phyloP scores from a whole-genome alignment of 2,797 vertebrate species.

The Steatocranus sp. region DNA sequence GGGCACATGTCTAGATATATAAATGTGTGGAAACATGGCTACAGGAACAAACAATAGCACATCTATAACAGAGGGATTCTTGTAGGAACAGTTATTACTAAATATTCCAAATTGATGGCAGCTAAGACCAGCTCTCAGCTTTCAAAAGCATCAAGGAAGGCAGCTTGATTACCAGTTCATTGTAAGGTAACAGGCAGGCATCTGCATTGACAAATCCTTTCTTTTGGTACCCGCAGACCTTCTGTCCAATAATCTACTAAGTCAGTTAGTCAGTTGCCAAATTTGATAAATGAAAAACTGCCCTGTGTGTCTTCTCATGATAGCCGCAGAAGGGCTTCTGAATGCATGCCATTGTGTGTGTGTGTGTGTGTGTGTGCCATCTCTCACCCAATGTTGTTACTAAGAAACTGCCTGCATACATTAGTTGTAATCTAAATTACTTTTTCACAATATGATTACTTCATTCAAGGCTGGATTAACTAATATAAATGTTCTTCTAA shows the following conservation, averaged over 20 bases:
- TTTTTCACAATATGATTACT: background rate
- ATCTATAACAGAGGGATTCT: background rate
- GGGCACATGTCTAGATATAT: background rate
- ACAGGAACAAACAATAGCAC: background rate
- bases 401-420: background rate
- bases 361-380: background rate
- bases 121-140: background rate
- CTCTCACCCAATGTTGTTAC: background rate
- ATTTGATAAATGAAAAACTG: slow-evolving; percentile 37
- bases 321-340: background rate
- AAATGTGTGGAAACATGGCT: background rate
- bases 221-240: slow-evolving; percentile 22
- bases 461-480: slow-evolving; percentile 21
- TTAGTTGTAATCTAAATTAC: background rate
- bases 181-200: slow-evolving; percentile 7
- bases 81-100: background rate
- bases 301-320: background rate
- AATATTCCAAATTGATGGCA: background rate
- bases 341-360: background rate
- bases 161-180: background rate
- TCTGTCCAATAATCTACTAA: slow-evolving; percentile 42
- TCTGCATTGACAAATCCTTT: slow-evolving; percentile 28
- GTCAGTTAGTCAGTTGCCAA: slow-evolving; percentile 49
- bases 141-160: background rate
- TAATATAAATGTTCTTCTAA: slow-evolving; percentile 20